A percentile compares a stretch with the other conserved stretches of the same genome.
phyloP scores from a whole-genome alignment of 2,797 vertebrate genomes.

The Chaetophractus vellerosus region DNA sequence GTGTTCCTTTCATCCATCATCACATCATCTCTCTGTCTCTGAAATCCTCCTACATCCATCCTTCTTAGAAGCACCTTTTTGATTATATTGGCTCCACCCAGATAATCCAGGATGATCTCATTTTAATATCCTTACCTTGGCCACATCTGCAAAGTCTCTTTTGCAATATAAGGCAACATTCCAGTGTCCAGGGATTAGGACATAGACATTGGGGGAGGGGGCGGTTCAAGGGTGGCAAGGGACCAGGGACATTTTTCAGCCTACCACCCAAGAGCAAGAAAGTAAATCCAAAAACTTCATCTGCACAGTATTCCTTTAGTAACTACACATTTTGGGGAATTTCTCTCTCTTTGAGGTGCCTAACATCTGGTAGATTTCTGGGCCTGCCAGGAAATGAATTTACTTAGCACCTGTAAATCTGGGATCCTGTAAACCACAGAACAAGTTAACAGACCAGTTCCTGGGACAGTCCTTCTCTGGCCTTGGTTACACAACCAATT shows the following conservation, averaged over 20 bases:
- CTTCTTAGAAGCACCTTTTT: background rate
- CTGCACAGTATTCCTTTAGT: background rate
- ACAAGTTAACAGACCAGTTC: background rate
- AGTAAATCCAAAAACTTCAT: background rate
- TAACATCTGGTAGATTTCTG: background rate
- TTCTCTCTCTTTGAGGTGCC: background rate
- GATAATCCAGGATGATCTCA: background rate
- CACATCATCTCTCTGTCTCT: background rate
- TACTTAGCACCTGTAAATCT: background rate
- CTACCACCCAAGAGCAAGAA: background rate
- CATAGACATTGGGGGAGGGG: background rate
- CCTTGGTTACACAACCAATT: background rate
- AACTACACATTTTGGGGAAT: background rate
- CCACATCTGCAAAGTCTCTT: background rate
- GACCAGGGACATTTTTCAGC: background rate
- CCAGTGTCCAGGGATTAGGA: background rate
- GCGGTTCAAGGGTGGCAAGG: too few species aligned
- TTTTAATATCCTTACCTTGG: background rate
- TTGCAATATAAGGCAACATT: background rate
- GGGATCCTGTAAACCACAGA: background rate
- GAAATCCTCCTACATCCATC: background rate
- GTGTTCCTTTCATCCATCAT: background rate
- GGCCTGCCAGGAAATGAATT: background rate
- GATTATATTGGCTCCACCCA: background rate
- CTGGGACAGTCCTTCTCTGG: too few species aligned